phyloP scores from a whole-genome alignment of 2,797 vertebrate genomes.

The Menidia menidia region DNA sequence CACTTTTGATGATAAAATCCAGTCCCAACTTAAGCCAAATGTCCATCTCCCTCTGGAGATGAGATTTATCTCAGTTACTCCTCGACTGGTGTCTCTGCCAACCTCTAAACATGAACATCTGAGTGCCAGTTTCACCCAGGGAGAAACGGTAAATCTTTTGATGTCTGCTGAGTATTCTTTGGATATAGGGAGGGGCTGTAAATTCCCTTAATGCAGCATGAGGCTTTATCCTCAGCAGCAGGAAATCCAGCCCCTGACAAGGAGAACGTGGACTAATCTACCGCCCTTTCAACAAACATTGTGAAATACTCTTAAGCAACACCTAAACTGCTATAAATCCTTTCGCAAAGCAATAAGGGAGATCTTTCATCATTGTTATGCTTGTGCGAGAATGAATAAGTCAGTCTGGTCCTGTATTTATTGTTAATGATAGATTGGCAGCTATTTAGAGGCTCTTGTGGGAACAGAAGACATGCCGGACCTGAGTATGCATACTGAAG shows the following conservation, averaged over 20 bases:
- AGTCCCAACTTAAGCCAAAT: slow-evolving; percentile 64
- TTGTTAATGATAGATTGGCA: slow-evolving; percentile 54
- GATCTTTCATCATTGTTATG: slow-evolving; percentile 44
- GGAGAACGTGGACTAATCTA: slow-evolving; percentile 68
- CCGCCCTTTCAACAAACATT: slow-evolving; percentile 62
- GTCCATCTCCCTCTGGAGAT: slow-evolving; percentile 60
- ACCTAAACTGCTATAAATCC: slow-evolving; percentile 63
- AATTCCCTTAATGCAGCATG: slow-evolving; percentile 58
- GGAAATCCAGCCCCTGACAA: slow-evolving; percentile 64
- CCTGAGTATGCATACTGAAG: slow-evolving; percentile 21
- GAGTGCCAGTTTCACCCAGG: slow-evolving; percentile 57
- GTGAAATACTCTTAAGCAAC: slow-evolving; percentile 58
- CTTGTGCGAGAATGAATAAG: slow-evolving; percentile 48
- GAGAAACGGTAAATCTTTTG: slow-evolving; percentile 68
- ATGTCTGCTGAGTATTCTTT: slow-evolving; percentile 68
- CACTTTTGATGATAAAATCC: slow-evolving; percentile 73
- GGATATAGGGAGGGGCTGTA: slow-evolving; percentile 50
- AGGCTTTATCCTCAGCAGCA: slow-evolving; percentile 52
- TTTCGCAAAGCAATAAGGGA: slow-evolving; percentile 46
- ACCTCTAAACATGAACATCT: slow-evolving; percentile 69
- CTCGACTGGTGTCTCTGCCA: slow-evolving; percentile 56
- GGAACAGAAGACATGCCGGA: slow-evolving; percentile 40
- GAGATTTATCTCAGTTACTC: slow-evolving; percentile 79
- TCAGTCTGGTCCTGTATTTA: slow-evolving; percentile 35
- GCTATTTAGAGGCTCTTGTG: slow-evolving; percentile 43